Base-by-base conservation (phyloP, 2,888 invertebrate genomes). In the Camptogramma bilineatum region DNA sequence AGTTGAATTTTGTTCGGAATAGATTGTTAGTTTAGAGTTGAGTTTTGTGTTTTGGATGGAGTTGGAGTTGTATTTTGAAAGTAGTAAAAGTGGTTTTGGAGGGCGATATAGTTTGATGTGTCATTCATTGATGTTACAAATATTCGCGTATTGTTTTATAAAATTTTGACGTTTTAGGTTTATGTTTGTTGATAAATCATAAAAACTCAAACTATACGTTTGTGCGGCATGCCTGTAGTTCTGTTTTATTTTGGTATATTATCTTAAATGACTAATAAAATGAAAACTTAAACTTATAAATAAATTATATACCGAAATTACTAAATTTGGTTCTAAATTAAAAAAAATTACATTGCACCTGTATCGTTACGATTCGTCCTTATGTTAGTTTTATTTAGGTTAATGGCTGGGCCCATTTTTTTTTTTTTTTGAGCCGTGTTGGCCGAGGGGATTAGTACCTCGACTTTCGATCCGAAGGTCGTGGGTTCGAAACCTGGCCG, bases 131-230 rank as follows among this genome's bases (percentile, higher is more conserved):
- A 48, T 42, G 50, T 34, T 21, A 47, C 56, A 28, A 56, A 52
- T 34, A 47, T 64, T 68, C 52, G 64, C 66, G 60, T 59, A 64
- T 66, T 62, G 65, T 46, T 46, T 21, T 7, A 19, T 19, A 34
- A 17, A 39, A 13, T 39, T 39, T 13, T 13, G n/a, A n/a, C n/a
- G 16, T 16, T 42, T 42, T 2, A 17, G 44, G 17, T 4, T 17
- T 44, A 16, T 17, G 44, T 17, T 1, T 17, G 44, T 17, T 1
- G 16, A 7, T 8, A 44, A 44, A 44, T 44, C 17, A 44, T 16
- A 8, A 16, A 8, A 44, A 17, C 7, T 16, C 17, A 39, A 34
- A 8, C 34, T 39, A 28, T 7, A 28, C n/a, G n/a, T n/a, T n/a
- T n/a, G n/a, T n/a, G n/a, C n/a, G n/a, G n/a, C 28, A 28, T 39